These are phyloP conservation scores for Ardeotis arabs DNA, from an alignment of 2,113 vertebrate species.

Conservation along the genomic window DNA sequence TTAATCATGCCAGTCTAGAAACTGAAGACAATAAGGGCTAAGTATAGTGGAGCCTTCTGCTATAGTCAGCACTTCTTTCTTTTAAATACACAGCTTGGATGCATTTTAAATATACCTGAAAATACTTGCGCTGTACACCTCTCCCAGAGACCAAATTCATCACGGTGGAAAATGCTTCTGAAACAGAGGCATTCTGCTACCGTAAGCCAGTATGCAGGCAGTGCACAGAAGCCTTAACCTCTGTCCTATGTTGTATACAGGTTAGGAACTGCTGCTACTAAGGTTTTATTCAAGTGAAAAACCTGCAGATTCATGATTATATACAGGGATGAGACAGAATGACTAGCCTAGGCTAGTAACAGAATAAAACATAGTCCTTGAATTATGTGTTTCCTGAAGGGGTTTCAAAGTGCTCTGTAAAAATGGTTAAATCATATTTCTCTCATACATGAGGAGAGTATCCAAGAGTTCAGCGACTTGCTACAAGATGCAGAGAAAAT, in stretches of 20 bases:
- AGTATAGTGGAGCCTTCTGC: background rate
- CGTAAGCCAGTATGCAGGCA: background rate
- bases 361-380: background rate
- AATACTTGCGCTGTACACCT: accelerated
- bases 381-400: background rate
- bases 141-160: background rate
- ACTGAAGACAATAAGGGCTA: background rate
- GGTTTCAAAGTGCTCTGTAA: background rate
- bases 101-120: background rate
- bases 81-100: background rate
- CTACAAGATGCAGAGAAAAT: background rate
- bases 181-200: background rate
- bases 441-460: background rate
- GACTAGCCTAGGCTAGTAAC: background rate
- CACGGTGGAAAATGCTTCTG: background rate
- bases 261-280: background rate
- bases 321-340: background rate
- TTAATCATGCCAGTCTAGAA: conserved; percentile 8
- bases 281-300: background rate
- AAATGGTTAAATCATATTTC: background rate
- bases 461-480: background rate
- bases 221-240: background rate
- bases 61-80: background rate
- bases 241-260: background rate
- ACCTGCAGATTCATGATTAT: background rate